A percentile compares a stretch with the other conserved stretches of the same genome.
Evolutionary conservation across 2,113 vertebrate genomes (phyloP).

Genomic region (Tenebrosternarchus preto): DNA sequence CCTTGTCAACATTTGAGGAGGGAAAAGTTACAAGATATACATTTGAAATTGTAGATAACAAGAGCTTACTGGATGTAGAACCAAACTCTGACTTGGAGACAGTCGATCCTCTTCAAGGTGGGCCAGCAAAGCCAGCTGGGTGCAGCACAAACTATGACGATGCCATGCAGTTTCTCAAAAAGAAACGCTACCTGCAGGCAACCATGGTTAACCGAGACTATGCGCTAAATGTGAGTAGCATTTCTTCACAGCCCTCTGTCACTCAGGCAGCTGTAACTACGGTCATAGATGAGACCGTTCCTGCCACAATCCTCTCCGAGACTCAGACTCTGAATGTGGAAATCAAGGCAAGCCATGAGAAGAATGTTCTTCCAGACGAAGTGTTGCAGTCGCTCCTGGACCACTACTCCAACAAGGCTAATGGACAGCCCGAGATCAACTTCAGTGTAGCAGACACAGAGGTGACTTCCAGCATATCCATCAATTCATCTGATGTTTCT

Average conservation of each 20-base stretch:
- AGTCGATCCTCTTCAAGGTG: conserved; percentile 87
- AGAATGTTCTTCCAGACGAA: conserved; percentile 94
- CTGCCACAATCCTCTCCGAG: conserved; percentile 85
- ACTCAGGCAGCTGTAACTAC: conserved; percentile 88
- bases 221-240: conserved; percentile 85
- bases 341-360: conserved; percentile 90
- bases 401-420: conserved; percentile 96
- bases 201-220: conserved; percentile 85
- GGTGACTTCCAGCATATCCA: conserved; percentile 97
- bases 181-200: conserved; percentile 94
- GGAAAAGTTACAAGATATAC: conserved; percentile 91
- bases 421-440: conserved; percentile 92
- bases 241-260: conserved; percentile 88
- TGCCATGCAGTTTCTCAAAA: conserved; percentile 99
- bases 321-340: conserved; percentile 86
- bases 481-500: conserved; percentile 91
- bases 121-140: conserved; percentile 85
- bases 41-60: conserved; percentile 96
- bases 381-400: conserved; percentile 95
- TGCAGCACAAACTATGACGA: conserved; percentile 97
- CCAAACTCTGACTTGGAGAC: conserved; percentile 86
- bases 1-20: conserved; percentile 87
- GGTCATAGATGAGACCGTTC: conserved; percentile 88
- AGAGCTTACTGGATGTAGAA: conserved; percentile 85
- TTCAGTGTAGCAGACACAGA: conserved; percentile 94